Evolutionary conservation across 2,888 invertebrate species (phyloP).

Genomic region (Mesorhabditis spiculigera): DNA sequence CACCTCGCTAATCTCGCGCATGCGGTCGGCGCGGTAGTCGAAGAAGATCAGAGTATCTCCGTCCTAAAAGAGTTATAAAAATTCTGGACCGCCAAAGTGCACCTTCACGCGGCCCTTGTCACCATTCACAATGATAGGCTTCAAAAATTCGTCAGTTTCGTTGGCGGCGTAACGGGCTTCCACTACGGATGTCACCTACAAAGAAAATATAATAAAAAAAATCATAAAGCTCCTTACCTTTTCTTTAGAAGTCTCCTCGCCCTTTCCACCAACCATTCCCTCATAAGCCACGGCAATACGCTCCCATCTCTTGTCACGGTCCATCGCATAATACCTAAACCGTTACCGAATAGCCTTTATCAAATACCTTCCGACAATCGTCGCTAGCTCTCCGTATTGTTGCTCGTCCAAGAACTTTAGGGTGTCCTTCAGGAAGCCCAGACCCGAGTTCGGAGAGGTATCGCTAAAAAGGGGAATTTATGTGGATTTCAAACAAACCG

Average conservation of each 20-base stretch:
- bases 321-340: conserved; percentile 62
- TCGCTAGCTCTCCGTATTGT: conserved; percentile 58
- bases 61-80: conserved; percentile 37
- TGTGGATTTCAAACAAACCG: conserved; percentile 6
- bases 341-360: not conserved
- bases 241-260: conserved; percentile 54
- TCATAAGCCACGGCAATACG: conserved; percentile 60
- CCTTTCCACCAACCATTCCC: conserved; percentile 60
- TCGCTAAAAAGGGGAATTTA: conserved; percentile 58
- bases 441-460: conserved; percentile 61
- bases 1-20: conserved; percentile 60
- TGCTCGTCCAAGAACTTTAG: conserved; percentile 49
- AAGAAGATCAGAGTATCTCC: conserved; percentile 62
- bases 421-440: conserved; percentile 54
- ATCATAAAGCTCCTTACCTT: conserved; percentile 26
- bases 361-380: conserved; percentile 54
- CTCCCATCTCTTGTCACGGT: conserved; percentile 59
- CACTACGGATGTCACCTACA: conserved; percentile 49
- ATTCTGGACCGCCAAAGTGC: not conserved
- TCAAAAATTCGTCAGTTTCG: conserved; percentile 62
- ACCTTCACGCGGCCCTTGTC: not conserved
- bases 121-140: conserved; percentile 58
- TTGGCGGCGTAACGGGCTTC: conserved; percentile 56
- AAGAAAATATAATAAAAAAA: conserved; percentile 29
- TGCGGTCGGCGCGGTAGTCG: conserved; percentile 62